phyloP scores from a whole-genome alignment of 2,113 vertebrate species.

The Setophaga coronata region DNA sequence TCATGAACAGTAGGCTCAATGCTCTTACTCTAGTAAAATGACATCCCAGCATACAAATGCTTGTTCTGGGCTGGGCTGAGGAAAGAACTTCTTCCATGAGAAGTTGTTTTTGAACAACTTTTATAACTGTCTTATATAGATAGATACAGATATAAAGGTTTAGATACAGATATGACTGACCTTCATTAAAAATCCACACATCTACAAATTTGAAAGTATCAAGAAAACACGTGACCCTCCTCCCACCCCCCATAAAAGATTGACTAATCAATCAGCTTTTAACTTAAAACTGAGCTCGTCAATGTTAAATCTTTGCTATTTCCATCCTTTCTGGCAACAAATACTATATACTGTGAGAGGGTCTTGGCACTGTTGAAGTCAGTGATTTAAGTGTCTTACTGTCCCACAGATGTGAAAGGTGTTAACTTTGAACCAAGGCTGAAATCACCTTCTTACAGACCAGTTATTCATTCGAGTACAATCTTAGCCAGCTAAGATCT shows the following conservation, averaged over 20 bases:
- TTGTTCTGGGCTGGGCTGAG: neutral
- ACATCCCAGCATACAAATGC: neutral
- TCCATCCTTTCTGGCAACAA: neutral
- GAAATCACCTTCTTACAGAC: neutral
- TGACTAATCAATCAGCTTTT: neutral
- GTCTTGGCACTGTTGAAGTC: neutral
- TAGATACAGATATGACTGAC: neutral
- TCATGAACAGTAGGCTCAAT: neutral
- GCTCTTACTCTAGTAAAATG: neutral
- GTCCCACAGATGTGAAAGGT: neutral
- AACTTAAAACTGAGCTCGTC: neutral
- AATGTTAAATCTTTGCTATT: neutral
- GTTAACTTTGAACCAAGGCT: neutral
- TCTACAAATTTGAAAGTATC: neutral
- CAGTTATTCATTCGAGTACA: neutral
- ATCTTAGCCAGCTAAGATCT: neutral
- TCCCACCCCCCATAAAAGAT: neutral
- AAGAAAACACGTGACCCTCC: neutral
- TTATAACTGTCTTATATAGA: neutral
- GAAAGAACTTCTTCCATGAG: neutral
- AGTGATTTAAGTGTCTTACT: neutral
- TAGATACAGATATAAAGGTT: neutral
- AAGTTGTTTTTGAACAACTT: neutral
- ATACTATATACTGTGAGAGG: neutral
- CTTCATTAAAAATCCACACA: neutral